Conservation (phyloP, 2,113 vertebrate species). For the Athene cunicularia region DNA sequence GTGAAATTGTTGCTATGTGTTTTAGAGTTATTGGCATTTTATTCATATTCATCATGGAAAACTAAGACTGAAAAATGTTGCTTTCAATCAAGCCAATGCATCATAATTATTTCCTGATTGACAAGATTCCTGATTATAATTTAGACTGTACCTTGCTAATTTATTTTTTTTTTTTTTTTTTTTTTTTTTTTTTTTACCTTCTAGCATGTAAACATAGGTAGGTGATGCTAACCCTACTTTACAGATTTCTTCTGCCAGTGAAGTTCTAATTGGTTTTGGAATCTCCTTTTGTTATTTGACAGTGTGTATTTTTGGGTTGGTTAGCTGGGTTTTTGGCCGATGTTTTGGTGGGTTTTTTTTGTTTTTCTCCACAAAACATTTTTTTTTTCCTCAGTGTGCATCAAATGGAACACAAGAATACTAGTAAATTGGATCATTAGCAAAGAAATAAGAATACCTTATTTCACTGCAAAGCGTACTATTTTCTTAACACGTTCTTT, state of each 20-base stretch:
- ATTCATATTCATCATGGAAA: neutral
- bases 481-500: neutral
- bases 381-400: neutral
- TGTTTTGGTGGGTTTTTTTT: neutral
- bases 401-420: neutral
- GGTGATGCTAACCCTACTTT: neutral
- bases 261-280: neutral
- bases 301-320: rapidly evolving
- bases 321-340: neutral
- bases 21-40: neutral
- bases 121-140: neutral
- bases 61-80: neutral
- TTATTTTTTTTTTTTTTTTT: neutral
- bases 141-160: neutral
- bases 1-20: neutral
- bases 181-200: neutral
- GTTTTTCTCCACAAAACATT: neutral
- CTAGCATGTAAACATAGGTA: neutral
- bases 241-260: neutral
- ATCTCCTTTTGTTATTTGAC: neutral
- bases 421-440: neutral
- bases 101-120: slow-evolving; percentile 33
- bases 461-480: neutral
- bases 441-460: neutral
- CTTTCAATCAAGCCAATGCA: neutral